Evolutionary conservation across 2,888 invertebrate species (phyloP), one percentile per base, ranked within the genome.

Genomic region (Thymelicus lineola): DNA sequence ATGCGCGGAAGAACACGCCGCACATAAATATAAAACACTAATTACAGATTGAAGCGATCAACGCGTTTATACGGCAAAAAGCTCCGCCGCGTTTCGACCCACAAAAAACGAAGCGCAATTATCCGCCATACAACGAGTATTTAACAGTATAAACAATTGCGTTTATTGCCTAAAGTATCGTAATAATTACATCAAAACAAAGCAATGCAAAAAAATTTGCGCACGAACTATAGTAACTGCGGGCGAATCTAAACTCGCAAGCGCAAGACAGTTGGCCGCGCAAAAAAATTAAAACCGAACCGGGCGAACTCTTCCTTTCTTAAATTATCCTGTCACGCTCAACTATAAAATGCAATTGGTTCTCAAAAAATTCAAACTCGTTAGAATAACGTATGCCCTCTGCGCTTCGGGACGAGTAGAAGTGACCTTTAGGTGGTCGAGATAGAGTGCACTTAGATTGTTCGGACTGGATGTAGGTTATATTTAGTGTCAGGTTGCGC

Each of bases 321-420:
- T 90, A 92, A 91, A 93, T 93, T 92, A 93, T 92, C 91, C 93
- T 93, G 93, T 93, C 93, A 93, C 90, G 92, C 88, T 91, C 86
- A 87, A 84, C 91, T 91, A 92, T 92, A 91, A 91, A 91, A 90
- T 91, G 91, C 93, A 93, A 93, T 93, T 93, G 93, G 89, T 82
- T 88, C 86, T 86, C 82, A 75, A 79, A 85, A 86, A 88, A 88
- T 88, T 85, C 86, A 84, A 87, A 89, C 87, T 88, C 87, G 87
- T 89, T 88, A 88, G 86, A 87, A 84, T 86, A 86, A 84, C 82
- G 81, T 75, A 72, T 62, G 74, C 68, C 69, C 69, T 67, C 67
- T 53, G 35, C 15, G 17, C 20, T 9, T 60, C 6, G 6, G 57
- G 35, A 12, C 42, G 17, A 59, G 7, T 35, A 12, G 71, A 73